Evolutionary conservation across 1,140 invertebrate genomes (phyloP), one percentile per base, ranked within the genome.

Genomic region (Hermatobates lingyangjiaoensis): DNA sequence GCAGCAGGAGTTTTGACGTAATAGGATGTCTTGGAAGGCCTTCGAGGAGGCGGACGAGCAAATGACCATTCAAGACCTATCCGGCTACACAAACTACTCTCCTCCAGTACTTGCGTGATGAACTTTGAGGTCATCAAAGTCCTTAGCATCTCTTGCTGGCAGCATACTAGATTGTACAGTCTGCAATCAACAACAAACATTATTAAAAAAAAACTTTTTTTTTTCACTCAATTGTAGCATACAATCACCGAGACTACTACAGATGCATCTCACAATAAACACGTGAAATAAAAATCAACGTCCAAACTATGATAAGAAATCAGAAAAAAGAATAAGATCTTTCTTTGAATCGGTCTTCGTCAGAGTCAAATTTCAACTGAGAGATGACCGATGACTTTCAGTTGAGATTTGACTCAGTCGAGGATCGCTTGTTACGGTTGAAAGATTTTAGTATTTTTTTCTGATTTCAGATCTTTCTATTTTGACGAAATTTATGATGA

Each of bases 81-180:
- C 26, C 61, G 61, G 48, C 66, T 63, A 60, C 76, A 79, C 26
- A 74, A 64, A 54, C 68, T 66, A 30, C 70, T 72, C 50, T 71
- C 70, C 51, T 65, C 68, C 28, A 83, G 61, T 18, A 73, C 70
- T 18, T 70, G 64, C 34, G 67, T 64, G 4, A 82, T 63, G 48
- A 74, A 70, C 18, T 68, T 63, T 48, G 71, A 66, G 10, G 68
- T 66, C 28, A 76, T 61, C 59, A 81, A 65, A 50, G 64, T 66
- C 45, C 71, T 68, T 53, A 81, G 63, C 55, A 71, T 64, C 42
- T 66, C 63, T 42, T 66, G 64, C 45, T 69, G 71, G 64, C 80
- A 83, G 60, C 77, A 81, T 55, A 82, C 63, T 18, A 81, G 59
- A 58, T 77, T 73, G 59, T 74, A 81, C 34, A 82, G 73, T 34